Conservation (phyloP, 2,888 invertebrate genomes). For the Sesia apiformis region DNA sequence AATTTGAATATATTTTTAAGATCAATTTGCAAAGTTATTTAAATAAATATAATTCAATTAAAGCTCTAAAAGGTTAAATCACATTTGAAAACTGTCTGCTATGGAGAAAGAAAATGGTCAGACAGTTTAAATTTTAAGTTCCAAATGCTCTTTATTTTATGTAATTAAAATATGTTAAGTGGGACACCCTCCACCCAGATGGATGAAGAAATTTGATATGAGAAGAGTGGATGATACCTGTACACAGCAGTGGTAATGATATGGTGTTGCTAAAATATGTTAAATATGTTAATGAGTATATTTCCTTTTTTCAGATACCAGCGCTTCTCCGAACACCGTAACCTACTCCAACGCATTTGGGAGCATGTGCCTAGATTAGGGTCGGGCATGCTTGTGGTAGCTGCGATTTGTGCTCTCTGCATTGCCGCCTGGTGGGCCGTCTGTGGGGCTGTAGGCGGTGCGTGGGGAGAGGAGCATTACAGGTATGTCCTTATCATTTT, state of each 20-base stretch:
- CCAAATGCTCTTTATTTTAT: too few relatives aligned
- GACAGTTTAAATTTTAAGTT: too few relatives aligned
- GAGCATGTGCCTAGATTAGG: constrained; percentile 38
- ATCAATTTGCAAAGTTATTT: too few relatives aligned
- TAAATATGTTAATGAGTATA: not conserved
- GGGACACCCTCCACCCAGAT: too few relatives aligned
- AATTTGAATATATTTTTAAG: too few relatives aligned
- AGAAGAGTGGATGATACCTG: too few relatives aligned
- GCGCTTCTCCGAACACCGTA: constrained; percentile 46
- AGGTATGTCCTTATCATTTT: constrained; percentile 20
- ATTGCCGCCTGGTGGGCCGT: constrained; percentile 61
- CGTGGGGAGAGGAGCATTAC: constrained; percentile 65
- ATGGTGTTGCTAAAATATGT: not conserved
- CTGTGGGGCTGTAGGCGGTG: constrained; percentile 51
- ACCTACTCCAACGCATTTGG: constrained; percentile 32
- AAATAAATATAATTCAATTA: too few relatives aligned
- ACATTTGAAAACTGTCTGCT: too few relatives aligned
- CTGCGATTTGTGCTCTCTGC: constrained; percentile 45
- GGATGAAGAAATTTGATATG: too few relatives aligned
- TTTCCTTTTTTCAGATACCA: constrained; percentile 35
- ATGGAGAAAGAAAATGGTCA: too few relatives aligned
- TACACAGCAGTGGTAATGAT: not conserved
- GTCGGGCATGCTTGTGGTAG: constrained; percentile 44
- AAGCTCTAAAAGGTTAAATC: too few relatives aligned
- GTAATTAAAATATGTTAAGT: too few relatives aligned